Conservation (phyloP, 37 sponge, comb jelly and placozoan genomes). For the Spongilla lacustris region DNA sequence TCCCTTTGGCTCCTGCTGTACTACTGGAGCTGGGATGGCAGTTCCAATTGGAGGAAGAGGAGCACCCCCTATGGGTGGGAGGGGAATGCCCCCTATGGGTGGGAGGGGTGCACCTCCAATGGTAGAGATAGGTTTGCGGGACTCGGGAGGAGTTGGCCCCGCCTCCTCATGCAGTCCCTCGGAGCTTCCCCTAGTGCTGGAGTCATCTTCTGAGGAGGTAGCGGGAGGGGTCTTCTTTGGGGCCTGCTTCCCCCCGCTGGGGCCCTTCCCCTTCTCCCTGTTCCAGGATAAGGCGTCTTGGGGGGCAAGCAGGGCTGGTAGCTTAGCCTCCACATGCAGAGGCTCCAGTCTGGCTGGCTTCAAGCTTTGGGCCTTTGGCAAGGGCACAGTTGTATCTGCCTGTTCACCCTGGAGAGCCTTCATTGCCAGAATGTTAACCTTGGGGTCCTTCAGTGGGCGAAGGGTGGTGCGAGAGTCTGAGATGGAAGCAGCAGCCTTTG, state of each 20-base stretch:
- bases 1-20: neutral
- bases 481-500: neutral
- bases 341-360: neutral
- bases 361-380: constrained; percentile 39
- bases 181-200: neutral
- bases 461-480: constrained; percentile 7
- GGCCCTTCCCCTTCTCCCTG: constrained; percentile 48
- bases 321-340: neutral
- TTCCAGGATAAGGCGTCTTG: neutral
- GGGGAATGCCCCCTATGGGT: constrained; percentile 14
- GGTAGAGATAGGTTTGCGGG: neutral
- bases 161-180: neutral
- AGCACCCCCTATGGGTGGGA: constrained; percentile 14
- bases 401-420: constrained; percentile 16
- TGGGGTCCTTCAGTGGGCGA: constrained; percentile 51
- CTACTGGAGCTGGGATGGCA: neutral
- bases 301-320: neutral
- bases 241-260: constrained; percentile 30
- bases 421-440: constrained; percentile 24
- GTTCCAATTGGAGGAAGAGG: neutral
- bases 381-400: constrained; percentile 14
- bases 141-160: neutral
- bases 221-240: constrained; percentile 45
- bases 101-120: constrained; percentile 42
- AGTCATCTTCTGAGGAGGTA: constrained; percentile 53